These are phyloP conservation scores for Karalla daura DNA, from an alignment of 2,797 vertebrate genomes.

Conservation along the genomic window DNA sequence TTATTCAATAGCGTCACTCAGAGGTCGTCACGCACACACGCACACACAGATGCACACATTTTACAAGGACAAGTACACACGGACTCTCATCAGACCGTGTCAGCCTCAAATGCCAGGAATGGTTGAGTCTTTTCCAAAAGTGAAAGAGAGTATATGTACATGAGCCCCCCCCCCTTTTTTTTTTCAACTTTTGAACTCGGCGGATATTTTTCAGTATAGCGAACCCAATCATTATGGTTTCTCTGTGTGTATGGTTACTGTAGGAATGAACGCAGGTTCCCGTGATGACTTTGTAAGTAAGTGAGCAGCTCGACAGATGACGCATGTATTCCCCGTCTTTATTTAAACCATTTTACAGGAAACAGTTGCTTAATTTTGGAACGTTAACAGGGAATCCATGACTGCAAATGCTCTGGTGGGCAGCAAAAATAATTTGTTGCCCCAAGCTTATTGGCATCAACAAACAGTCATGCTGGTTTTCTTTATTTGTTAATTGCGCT, in stretches of 20 bases:
- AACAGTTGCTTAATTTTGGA: constrained; percentile 69
- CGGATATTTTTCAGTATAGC: constrained; percentile 36
- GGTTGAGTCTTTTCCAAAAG: constrained; percentile 40
- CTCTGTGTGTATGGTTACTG: constrained; percentile 49
- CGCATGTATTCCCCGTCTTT: constrained; percentile 63
- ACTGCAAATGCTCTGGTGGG: constrained; percentile 43
- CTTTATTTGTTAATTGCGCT: constrained; percentile 9
- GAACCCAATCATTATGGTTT: constrained; percentile 67
- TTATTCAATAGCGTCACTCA: constrained; percentile 38
- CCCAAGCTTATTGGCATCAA: constrained; percentile 44
- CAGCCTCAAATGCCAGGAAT: constrained; percentile 34
- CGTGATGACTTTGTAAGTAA: constrained; percentile 53
- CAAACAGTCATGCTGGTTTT: constrained; percentile 28
- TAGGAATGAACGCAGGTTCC: constrained; percentile 50
- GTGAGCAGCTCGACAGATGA: constrained; percentile 67
- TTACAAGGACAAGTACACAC: constrained; percentile 21
- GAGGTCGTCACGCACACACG: constrained; percentile 13
- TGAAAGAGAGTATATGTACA: constrained; percentile 1
- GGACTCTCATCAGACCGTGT: constrained; percentile 3
- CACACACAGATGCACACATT: constrained; percentile 1
- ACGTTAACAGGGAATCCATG: constrained; percentile 58
- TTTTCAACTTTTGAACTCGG: constrained; percentile 60
- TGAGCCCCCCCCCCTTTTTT: no score
- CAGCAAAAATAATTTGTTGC: constrained; percentile 51
- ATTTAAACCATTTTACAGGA: constrained; percentile 71